phyloP scores from a whole-genome alignment of 2,888 invertebrate species.

The Cosmia trapezina region DNA sequence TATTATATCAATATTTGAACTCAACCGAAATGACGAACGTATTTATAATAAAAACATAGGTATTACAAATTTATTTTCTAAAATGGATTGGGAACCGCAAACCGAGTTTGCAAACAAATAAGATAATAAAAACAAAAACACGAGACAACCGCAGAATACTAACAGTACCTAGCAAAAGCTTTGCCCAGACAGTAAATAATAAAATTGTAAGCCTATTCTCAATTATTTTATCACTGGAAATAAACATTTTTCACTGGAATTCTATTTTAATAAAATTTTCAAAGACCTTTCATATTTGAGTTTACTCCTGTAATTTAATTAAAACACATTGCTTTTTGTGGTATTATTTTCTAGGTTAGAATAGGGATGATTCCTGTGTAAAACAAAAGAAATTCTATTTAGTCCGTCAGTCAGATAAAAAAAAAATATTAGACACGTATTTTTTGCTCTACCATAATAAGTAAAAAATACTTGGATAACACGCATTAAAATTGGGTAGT shows the following conservation, averaged over 20 bases:
- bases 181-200: slow-evolving; percentile 24
- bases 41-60: not conserved
- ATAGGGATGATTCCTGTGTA: too few relatives aligned
- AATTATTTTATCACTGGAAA: slow-evolving; percentile 7
- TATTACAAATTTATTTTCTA: slow-evolving; percentile 3
- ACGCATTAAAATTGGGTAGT: too few relatives aligned
- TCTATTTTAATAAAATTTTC: not conserved
- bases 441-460: too few relatives aligned
- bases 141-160: slow-evolving; percentile 41
- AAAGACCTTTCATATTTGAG: not conserved
- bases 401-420: too few relatives aligned
- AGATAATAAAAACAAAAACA: slow-evolving; percentile 36
- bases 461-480: too few relatives aligned
- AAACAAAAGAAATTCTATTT: too few relatives aligned
- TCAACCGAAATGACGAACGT: too few relatives aligned
- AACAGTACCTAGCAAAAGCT: slow-evolving; percentile 27
- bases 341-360: not conserved
- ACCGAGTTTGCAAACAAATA: slow-evolving; percentile 36
- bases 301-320: not conserved
- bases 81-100: slow-evolving; percentile 22
- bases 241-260: not conserved
- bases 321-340: not conserved
- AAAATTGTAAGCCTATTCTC: slow-evolving; percentile 9
- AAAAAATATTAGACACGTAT: too few relatives aligned
- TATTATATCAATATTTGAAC: too few relatives aligned